phyloP scores from a whole-genome alignment of 2,888 invertebrate species.

The Empis livida region DNA sequence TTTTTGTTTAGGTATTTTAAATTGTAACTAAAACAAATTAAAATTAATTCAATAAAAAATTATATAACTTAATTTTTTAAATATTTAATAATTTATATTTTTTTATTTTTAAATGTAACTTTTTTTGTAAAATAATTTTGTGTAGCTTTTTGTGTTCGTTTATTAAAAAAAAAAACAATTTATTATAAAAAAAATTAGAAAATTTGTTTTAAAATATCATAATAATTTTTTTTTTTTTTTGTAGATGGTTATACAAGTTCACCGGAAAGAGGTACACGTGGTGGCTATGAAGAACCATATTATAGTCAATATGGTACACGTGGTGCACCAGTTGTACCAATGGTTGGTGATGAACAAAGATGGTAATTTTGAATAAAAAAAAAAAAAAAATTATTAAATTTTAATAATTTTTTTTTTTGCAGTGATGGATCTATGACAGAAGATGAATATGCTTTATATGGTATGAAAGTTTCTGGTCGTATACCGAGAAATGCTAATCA shows the following conservation, averaged over 20 bases:
- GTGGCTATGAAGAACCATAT: conserved; percentile 75
- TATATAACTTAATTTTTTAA: no score
- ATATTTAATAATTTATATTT: no score
- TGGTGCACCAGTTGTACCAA: conserved; percentile 61
- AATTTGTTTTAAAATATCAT: no score
- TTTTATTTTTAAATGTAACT: no score
- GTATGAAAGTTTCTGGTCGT: conserved; percentile 49
- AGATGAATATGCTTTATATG: conserved; percentile 57
- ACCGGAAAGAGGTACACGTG: conserved; percentile 62
- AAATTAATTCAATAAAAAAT: no score
- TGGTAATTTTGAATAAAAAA: conserved; percentile 27
- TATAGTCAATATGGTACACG: conserved; percentile 66
- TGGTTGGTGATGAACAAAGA: conserved; percentile 84
- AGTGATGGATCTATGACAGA: conserved; percentile 56
- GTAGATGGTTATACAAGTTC: conserved; percentile 76
- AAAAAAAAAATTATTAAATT: no score
- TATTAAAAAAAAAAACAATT: no score
- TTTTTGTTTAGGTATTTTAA: no score
- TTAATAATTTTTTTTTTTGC: conserved; percentile 16
- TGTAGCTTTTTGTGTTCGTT: no score
- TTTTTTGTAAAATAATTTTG: no score
- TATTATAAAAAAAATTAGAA: no score
- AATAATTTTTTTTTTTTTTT: conserved; percentile 20
- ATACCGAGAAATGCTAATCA: conserved; percentile 38
- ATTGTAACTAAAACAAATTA: no score